Evolutionary conservation across 2,113 vertebrate genomes (phyloP), one percentile per base, ranked within the genome.

Genomic region (Gnathonemus echidnorhynchus): DNA sequence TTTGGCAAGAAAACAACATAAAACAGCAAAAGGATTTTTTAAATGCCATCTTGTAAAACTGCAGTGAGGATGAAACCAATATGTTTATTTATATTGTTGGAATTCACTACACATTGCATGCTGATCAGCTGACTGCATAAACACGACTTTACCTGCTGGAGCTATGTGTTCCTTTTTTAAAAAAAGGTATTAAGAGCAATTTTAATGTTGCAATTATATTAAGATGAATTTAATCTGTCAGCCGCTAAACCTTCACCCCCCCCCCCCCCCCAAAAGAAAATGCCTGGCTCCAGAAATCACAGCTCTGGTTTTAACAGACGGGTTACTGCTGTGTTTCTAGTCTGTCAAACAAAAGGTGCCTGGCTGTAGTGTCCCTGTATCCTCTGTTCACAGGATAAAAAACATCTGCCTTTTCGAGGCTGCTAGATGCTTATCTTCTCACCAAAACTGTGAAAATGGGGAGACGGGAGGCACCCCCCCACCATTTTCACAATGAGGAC

Each of bases 351-450:
- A 35, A 27, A 27, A 74, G 11, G 11, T 15, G 31, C 10, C 2
- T 77, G 6, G 31, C 70, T 77, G 11, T 39, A 2, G 15, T 39
- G 9, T 84, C 21, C 6, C 45, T n/a, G 21, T 87, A 70, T 3
- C 3, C 27, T 39, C 45, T 39, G 35, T 88, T 27, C 27, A 52
- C 42, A 50, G 49, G 58, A 42, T 46, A 86, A 86, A 53, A 19
- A 66, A 74, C 46, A 90, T 90, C 89, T 90, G 88, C 70, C 50
- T 46, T 86, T 89, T 50, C 19, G 45, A 35, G 53, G 48, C 83
- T 9, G 27, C 10, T 39, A 19, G 56, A 35, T n/a, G 70, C 74
- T 74, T 53, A 89, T 90, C 83, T 66, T 77, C 52, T 66, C 15
- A 88, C 86, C 4, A 45, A 74, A 88, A 77, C 11, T 15, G 48